Base-by-base conservation (phyloP, 2,797 vertebrate genomes). In the Cirrhinus molitorella region DNA sequence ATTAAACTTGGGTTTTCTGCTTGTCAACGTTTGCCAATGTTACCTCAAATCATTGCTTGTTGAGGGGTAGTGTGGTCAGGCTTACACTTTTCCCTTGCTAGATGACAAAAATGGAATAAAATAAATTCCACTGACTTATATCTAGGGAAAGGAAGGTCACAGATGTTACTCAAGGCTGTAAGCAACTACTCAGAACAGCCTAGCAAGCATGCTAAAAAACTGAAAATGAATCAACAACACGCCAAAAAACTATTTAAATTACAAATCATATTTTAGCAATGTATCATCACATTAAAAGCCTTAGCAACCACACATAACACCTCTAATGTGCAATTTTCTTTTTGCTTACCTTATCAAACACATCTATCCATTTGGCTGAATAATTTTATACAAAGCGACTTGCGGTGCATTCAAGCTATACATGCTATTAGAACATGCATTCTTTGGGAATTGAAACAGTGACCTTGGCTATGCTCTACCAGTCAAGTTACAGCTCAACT, bases 391-490 rank as follows among this genome's bases (percentile, higher is more conserved):
- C 31, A 79, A 79, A 65, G 31, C 21, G 5, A 66, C 28, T 67
- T 34, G 43, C 45, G 7, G 31, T 51, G 77, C 61, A 51, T 79
- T 67, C 63, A 79, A 67, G 31, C 59, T 53, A 31, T 51, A n/a
- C 76, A 21, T 61, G 76, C 6, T 66, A 79, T 79, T 79, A 67
- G 47, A 53, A 79, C 63, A 67, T 79, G 61, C 6, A 34, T 79
- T 67, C 13, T 45, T 25, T 67, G 63, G 77, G 63, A 79, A 79
- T 67, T 79, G 47, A 79, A 79, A 53, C 77, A 17, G 61, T 67
- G 63, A 79, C 77, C 77, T 79, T 79, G 77, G 45, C 63, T 49
- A 25, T 40, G 77, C 63, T 66, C 21, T 51, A 12, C 21, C n/a
- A 66, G 61, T 8, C 16, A 8, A 53, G 63, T 53, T 53, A 51